A percentile compares a stretch with the other conserved stretches of the same genome.
These are phyloP conservation scores for Cinara cedri DNA, from an alignment of 2,888 invertebrate species.

Conservation along the genomic window DNA sequence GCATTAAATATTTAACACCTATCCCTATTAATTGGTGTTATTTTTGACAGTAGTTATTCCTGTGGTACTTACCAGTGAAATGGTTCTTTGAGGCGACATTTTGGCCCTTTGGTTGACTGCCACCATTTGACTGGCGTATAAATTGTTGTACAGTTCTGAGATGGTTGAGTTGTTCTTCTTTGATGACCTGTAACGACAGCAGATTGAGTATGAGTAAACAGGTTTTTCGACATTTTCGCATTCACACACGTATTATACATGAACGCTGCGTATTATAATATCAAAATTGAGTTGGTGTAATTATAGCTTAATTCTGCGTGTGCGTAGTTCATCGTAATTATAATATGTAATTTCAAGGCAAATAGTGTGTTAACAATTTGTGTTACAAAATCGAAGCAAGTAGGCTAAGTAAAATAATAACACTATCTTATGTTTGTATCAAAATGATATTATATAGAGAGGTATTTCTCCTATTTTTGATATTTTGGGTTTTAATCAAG, in stretches of 20 bases:
- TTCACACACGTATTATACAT: background rate
- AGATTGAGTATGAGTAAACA: slow-evolving; percentile 34
- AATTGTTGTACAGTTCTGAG: slow-evolving; percentile 43
- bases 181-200: slow-evolving; percentile 49
- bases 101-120: slow-evolving; percentile 47
- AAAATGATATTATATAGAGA: background rate
- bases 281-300: slow-evolving; percentile 6
- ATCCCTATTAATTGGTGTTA: background rate
- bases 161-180: slow-evolving; percentile 54
- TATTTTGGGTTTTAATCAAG: background rate
- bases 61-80: slow-evolving; percentile 49
- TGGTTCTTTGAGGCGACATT: slow-evolving; percentile 55
- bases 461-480: background rate
- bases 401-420: slow-evolving; percentile 6
- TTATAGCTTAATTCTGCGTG: slow-evolving; percentile 42
- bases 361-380: background rate
- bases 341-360: slow-evolving; percentile 29
- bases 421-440: background rate
- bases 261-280: background rate
- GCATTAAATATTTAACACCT: background rate
- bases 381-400: slow-evolving; percentile 14
- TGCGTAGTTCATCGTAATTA: slow-evolving; percentile 24
- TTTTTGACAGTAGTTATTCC: background rate
- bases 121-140: slow-evolving; percentile 55
- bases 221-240: slow-evolving; percentile 47